Evolutionary conservation across 2,888 invertebrate genomes (phyloP).

Genomic region (Acanthosepion esculentum): DNA sequence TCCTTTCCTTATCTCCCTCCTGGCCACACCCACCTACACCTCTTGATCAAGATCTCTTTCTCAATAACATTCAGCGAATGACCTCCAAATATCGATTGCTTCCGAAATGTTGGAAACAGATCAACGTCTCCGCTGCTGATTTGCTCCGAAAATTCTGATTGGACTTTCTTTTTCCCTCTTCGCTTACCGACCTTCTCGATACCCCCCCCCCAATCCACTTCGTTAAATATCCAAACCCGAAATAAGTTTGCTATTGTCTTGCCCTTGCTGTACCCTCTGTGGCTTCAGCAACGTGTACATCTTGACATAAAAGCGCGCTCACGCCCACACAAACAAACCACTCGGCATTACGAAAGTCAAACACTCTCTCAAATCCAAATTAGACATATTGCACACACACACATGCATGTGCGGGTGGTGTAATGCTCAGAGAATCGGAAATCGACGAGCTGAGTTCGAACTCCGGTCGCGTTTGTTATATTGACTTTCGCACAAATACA

Average conservation of each 20-base stretch:
- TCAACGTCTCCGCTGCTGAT: not conserved
- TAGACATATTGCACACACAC: not conserved
- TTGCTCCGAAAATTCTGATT: not conserved
- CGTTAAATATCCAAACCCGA: not conserved
- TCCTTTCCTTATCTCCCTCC: not conserved
- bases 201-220: not conserved
- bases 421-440: too few species aligned
- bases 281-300: not conserved
- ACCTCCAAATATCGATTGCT: conserved; percentile 10
- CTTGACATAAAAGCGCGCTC: not conserved
- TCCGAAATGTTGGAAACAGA: not conserved
- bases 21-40: not conserved
- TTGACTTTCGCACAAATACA: too few species aligned
- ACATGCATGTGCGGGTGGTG: not conserved
- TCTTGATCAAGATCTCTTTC: conserved; percentile 33
- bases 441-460: too few species aligned
- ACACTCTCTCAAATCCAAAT: not conserved
- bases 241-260: not conserved
- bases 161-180: not conserved
- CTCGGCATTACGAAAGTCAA: not conserved
- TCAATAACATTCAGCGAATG: conserved; percentile 23
- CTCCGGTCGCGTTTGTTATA: too few species aligned
- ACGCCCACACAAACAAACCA: not conserved
- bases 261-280: not conserved
- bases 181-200: not conserved